Conservation (phyloP, 35 echinoderm and acorn worm species). For the Ptychodera flava region DNA sequence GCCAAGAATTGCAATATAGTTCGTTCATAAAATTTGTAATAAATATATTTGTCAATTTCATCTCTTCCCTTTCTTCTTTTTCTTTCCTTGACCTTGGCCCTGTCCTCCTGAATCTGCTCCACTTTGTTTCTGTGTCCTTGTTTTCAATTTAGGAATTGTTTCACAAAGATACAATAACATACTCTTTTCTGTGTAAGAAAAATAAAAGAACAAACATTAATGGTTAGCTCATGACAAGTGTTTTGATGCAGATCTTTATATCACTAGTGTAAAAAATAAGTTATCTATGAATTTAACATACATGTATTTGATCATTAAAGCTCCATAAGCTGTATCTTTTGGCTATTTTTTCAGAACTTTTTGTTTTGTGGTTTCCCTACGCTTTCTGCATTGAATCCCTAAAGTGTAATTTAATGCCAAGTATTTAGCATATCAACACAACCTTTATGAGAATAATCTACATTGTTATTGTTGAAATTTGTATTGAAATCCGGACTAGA, state of each 20-base stretch:
- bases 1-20: too few relatives aligned
- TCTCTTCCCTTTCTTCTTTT: constrained; percentile 10
- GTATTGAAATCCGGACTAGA: not conserved
- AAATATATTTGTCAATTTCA: too few relatives aligned
- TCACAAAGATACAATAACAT: constrained; percentile 60
- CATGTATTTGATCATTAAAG: not conserved
- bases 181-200: constrained; percentile 48
- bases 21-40: too few relatives aligned
- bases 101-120: constrained; percentile 4
- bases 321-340: too few relatives aligned
- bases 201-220: not conserved
- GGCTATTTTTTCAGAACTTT: too few relatives aligned
- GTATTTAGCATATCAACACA: too few relatives aligned
- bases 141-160: constrained; percentile 82
- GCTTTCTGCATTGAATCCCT: too few relatives aligned
- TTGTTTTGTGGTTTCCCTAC: too few relatives aligned
- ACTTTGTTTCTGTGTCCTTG: constrained; percentile 74
- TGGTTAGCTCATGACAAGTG: not conserved
- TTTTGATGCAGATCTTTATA: too few relatives aligned
- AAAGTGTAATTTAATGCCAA: too few relatives aligned
- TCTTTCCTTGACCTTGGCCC: not conserved
- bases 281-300: not conserved
- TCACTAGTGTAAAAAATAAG: not conserved
- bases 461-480: too few relatives aligned
- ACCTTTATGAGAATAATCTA: too few relatives aligned